phyloP scores from a whole-genome alignment of 2,113 vertebrate genomes.

The Terrapene triunguis region DNA sequence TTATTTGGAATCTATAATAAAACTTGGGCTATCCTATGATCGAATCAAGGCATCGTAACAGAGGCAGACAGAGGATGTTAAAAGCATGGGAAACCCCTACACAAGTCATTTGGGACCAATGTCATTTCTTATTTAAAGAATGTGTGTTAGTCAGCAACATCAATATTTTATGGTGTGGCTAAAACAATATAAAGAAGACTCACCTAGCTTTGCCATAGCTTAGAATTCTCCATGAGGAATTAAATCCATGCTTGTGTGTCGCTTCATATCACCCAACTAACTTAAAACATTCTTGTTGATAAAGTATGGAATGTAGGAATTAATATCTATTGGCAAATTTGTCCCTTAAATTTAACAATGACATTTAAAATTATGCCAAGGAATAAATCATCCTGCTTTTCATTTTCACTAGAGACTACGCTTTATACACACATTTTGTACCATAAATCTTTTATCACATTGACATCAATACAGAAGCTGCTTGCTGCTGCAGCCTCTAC shows the following conservation, averaged over 20 bases:
- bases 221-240: not conserved
- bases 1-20: slow-evolving; percentile 6
- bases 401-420: slow-evolving; percentile 15
- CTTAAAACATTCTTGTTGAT: slow-evolving; percentile 3
- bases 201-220: not conserved
- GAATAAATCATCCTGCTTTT: slow-evolving; percentile 55
- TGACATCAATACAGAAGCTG: slow-evolving; percentile 54
- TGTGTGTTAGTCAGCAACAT: slow-evolving; percentile 34
- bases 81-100: slow-evolving; percentile 53
- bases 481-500: not conserved
- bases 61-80: slow-evolving; percentile 26
- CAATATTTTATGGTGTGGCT: slow-evolving; percentile 58
- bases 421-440: slow-evolving; percentile 65
- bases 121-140: slow-evolving; percentile 49
- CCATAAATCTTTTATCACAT: slow-evolving; percentile 68
- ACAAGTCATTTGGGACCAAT: slow-evolving; percentile 14
- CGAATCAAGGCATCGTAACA: slow-evolving; percentile 24
- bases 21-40: not conserved
- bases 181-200: not conserved
- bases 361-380: slow-evolving; percentile 56
- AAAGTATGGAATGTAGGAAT: slow-evolving; percentile 8
- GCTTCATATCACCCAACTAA: not conserved
- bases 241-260: not conserved
- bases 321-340: slow-evolving; percentile 20
- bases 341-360: slow-evolving; percentile 44